Conservation (phyloP, 2,888 invertebrate species). For the Cosmorhoe ocellata region DNA sequence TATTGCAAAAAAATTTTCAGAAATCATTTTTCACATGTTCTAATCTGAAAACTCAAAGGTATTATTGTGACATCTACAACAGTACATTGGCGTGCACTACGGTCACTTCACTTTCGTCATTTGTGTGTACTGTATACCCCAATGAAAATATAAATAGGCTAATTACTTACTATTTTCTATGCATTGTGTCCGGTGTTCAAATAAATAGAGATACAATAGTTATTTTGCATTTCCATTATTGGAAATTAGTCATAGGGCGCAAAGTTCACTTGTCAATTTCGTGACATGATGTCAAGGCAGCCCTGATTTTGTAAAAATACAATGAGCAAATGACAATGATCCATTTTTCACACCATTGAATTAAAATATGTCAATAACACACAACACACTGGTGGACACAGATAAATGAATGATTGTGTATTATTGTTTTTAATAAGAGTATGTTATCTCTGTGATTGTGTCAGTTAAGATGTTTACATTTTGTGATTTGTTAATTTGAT, state of each 20-base stretch:
- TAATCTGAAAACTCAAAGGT: neutral
- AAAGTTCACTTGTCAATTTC: slow-evolving; percentile 61
- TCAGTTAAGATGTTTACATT: slow-evolving; percentile 54
- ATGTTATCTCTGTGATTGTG: slow-evolving; percentile 56
- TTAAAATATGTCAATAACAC: slow-evolving; percentile 28
- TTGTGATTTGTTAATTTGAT: slow-evolving; percentile 51
- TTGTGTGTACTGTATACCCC: too few relatives aligned
- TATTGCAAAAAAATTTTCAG: too few relatives aligned
- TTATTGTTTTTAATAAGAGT: slow-evolving; percentile 57
- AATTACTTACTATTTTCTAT: slow-evolving; percentile 73
- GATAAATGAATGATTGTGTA: slow-evolving; percentile 37
- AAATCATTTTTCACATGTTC: too few relatives aligned
- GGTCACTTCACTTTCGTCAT: neutral
- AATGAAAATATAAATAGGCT: neutral
- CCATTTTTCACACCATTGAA: slow-evolving; percentile 19
- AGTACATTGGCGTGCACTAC: neutral
- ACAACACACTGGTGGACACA: slow-evolving; percentile 40
- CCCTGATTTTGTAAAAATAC: slow-evolving; percentile 52
- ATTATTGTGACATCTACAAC: neutral
- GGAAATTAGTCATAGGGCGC: slow-evolving; percentile 43
- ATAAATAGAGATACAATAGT: slow-evolving; percentile 41
- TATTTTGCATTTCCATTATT: slow-evolving; percentile 47
- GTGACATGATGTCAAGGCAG: slow-evolving; percentile 52
- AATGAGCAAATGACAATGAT: slow-evolving; percentile 5
- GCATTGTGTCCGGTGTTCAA: slow-evolving; percentile 53